Evolutionary conservation across 2,113 vertebrate species (phyloP), one percentile per base, ranked within the genome.

Genomic region (Cheilinus undulatus): DNA sequence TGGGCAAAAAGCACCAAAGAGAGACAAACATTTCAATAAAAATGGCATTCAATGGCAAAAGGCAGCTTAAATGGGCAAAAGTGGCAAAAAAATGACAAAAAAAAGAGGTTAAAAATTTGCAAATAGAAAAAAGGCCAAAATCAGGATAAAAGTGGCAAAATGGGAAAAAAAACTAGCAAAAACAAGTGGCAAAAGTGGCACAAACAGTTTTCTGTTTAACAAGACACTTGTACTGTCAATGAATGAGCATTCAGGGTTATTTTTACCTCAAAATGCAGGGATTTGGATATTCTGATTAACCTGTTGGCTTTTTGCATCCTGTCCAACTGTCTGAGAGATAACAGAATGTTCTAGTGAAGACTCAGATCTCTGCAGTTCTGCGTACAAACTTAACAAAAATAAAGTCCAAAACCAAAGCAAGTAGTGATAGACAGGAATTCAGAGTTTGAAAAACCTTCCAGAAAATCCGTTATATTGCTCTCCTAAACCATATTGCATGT

Each of bases 401-500:
- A 19, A 54, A 22, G 28, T 45, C 54, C 13, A 67, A 23, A 72
- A 26, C 48, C 32, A 51, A 80, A 36, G 69, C 32, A 27, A 4
- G 8, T 70, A 15, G 26, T 26, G 38, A 68, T 73, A 69, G 77
- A 71, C 50, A 57, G 74, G 66, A 73, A 46, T 43, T 45, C 38
- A 45, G 22, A 26, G 71, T 38, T 2, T 1, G 11, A 59, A 27
- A 58, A 36, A 19, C 23, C 2, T 5, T 45, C 40, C 54, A 69
- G 64, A 76, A 73, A 62, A 76, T 58, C 32, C 2, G 53, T 84
- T 76, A 30, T 56, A 63, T 59, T 45, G 67, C 67, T 59, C 40
- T 54, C 59, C 32, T 80, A 61, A 77, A 73, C 72, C 46, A 30
- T 68, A 40, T 73, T 75, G 60, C 53, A 72, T 15, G 28, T 63